Evolutionary conservation across 2,797 vertebrate genomes (phyloP).

Genomic region (Cossypha dichroa): DNA sequence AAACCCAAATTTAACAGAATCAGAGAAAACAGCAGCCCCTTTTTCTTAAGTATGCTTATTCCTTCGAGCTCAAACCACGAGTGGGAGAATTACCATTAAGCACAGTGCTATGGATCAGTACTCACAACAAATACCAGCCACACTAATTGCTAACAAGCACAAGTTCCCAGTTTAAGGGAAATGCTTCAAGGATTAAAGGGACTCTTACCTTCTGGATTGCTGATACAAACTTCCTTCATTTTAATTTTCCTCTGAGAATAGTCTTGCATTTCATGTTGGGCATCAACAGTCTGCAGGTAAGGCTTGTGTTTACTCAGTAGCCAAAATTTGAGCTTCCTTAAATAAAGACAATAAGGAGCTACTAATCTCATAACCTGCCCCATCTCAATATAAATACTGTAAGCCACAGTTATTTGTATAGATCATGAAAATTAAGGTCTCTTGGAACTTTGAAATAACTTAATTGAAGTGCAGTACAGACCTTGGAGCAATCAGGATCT

Average conservation of each 20-base stretch:
- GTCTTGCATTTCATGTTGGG: background rate
- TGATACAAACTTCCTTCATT: background rate
- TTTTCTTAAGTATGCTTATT: background rate
- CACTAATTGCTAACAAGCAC: background rate
- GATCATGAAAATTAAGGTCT: background rate
- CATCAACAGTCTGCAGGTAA: background rate
- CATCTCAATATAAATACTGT: background rate
- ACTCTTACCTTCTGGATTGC: background rate
- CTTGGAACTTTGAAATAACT: background rate
- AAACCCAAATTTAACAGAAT: background rate
- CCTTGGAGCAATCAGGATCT: background rate
- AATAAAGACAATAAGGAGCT: background rate
- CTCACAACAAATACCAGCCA: background rate
- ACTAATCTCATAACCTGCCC: background rate
- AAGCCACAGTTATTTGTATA: background rate
- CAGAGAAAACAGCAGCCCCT: background rate
- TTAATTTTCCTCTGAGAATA: background rate
- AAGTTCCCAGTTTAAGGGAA: background rate
- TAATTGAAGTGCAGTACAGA: background rate
- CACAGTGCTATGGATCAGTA: background rate
- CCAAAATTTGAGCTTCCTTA: background rate
- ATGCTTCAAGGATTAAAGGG: background rate
- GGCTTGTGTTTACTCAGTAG: background rate
- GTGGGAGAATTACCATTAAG: background rate
- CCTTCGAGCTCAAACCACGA: fast-evolving